phyloP scores from a whole-genome alignment of 1,140 invertebrate genomes.

The Rhagoletis pomonella region DNA sequence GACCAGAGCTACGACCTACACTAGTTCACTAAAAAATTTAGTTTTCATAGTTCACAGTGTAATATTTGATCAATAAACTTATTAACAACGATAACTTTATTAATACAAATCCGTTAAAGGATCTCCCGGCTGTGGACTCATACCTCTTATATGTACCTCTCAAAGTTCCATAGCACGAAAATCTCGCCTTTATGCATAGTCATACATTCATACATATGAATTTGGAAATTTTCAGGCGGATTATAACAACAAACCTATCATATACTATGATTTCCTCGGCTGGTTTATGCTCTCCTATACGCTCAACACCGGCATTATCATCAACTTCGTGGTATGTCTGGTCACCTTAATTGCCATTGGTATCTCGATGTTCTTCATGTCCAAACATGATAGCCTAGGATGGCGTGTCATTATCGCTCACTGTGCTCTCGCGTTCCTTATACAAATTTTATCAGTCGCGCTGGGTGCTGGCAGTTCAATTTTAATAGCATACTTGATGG shows the following conservation, averaged over 20 bases:
- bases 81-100: neutral
- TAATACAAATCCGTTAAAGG: too few relatives aligned
- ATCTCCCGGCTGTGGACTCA: too few relatives aligned
- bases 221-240: too few relatives aligned
- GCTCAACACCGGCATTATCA: slow-evolving; percentile 76
- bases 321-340: slow-evolving; percentile 77
- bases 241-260: slow-evolving; percentile 75
- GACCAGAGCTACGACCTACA: too few relatives aligned
- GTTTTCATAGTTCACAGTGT: too few relatives aligned
- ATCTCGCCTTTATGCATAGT: too few relatives aligned
- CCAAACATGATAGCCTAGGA: slow-evolving; percentile 62
- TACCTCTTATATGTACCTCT: neutral
- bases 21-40: too few relatives aligned
- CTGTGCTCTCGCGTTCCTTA: slow-evolving; percentile 64
- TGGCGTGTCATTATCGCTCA: slow-evolving; percentile 66
- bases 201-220: too few relatives aligned
- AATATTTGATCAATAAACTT: too few relatives aligned
- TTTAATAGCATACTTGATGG: slow-evolving; percentile 77
- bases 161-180: neutral
- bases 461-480: slow-evolving; percentile 75
- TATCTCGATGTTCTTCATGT: slow-evolving; percentile 69
- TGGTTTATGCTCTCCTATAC: slow-evolving; percentile 82
- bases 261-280: slow-evolving; percentile 88
- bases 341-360: slow-evolving; percentile 77
- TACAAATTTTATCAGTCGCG: slow-evolving; percentile 65